Evolutionary conservation across 2,113 vertebrate genomes (phyloP).

Genomic region (Willisornis vidua): DNA sequence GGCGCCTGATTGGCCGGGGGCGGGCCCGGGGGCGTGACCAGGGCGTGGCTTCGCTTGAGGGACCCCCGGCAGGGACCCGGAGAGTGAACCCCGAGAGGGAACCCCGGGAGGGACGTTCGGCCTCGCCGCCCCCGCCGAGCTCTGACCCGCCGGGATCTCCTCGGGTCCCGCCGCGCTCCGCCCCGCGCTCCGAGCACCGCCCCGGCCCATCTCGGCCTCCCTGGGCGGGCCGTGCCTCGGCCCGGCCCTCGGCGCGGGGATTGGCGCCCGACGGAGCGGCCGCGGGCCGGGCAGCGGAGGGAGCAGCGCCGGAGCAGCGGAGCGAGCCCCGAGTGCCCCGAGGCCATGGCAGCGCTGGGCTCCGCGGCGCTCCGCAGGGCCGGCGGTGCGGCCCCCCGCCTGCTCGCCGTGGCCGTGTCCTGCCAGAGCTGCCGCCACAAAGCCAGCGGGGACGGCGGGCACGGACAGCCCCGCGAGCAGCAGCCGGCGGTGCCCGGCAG

Average conservation of each 20-base stretch:
- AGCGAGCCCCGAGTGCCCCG: not conserved
- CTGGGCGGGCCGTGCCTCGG: too few relatives aligned
- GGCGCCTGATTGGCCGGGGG: not conserved
- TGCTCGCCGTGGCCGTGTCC: constrained; percentile 31
- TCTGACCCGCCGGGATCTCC: too few relatives aligned
- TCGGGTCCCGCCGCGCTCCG: too few relatives aligned
- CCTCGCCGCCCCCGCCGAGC: not conserved
- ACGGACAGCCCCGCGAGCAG: constrained; percentile 29
- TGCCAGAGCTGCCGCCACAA: constrained; percentile 26
- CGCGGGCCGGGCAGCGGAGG: not conserved
- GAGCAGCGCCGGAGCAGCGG: not conserved
- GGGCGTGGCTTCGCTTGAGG: not conserved
- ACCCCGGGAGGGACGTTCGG: too few relatives aligned
- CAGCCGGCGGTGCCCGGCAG: constrained; percentile 5
- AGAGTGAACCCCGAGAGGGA: too few relatives aligned
- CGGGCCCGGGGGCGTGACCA: not conserved
- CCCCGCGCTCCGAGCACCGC: too few relatives aligned
- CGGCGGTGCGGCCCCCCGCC: not conserved
- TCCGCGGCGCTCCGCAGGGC: not conserved
- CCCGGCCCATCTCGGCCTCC: too few relatives aligned
- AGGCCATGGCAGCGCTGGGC: constrained; percentile 7
- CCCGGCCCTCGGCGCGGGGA: not conserved
- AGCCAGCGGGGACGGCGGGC: not conserved
- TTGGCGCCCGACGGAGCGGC: not conserved
- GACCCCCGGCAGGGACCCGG: not conserved